These are phyloP conservation scores for Poecilobothrus nobilitatus DNA, from an alignment of 2,888 invertebrate genomes.

Conservation along the genomic window DNA sequence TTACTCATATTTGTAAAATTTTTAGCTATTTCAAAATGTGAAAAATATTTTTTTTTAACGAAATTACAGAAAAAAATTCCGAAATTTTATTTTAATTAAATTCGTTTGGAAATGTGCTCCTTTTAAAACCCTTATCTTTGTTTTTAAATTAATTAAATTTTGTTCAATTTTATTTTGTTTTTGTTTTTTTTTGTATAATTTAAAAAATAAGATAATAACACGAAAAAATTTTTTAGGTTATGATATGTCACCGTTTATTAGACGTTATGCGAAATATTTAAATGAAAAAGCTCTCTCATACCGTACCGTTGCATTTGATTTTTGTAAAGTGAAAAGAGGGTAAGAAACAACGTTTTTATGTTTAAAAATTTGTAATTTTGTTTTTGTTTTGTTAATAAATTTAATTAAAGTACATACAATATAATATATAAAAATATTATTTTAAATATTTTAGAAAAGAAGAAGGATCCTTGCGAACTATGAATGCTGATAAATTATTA, in stretches of 20 bases:
- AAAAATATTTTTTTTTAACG: no score
- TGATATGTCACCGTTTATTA: constrained; percentile 99
- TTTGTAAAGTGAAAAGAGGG: constrained; percentile 99
- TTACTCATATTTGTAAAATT: no score
- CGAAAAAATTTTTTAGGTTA: constrained; percentile 63
- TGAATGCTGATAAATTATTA: constrained; percentile 94
- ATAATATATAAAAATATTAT: no score
- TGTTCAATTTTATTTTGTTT: constrained; percentile 16
- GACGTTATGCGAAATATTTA: constrained; percentile 97
- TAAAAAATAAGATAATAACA: constrained; percentile 16
- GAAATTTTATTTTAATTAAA: no score
- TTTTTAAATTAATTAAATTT: constrained; percentile 21
- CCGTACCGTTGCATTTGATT: constrained; percentile 97
- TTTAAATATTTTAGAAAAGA: constrained; percentile 63
- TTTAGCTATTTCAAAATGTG: no score
- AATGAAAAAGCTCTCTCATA: constrained; percentile 99
- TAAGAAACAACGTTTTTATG: constrained; percentile 45
- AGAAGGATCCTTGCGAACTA: constrained; percentile 91
- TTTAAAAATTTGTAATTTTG: not conserved
- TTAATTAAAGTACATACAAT: no score
- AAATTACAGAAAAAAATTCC: no score
- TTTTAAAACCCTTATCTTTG: not conserved
- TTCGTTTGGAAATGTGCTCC: no score
- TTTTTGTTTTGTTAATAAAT: no score
- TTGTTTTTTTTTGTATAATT: constrained; percentile 14